phyloP scores from a whole-genome alignment of 2,113 vertebrate genomes.

The Romanogobio albipinnatus region DNA sequence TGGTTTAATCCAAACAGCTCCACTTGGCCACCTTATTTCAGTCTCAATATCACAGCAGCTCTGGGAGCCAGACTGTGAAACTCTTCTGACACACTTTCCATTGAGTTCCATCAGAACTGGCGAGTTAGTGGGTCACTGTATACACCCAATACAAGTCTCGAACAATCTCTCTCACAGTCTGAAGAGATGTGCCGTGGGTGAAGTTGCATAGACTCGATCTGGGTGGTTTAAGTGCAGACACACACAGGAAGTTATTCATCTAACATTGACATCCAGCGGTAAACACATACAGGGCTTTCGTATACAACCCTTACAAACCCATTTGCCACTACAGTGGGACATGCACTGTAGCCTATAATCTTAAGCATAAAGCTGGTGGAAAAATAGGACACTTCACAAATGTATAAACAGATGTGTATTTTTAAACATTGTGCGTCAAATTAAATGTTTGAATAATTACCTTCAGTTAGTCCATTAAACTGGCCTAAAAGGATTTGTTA shows the following conservation, averaged over 20 bases:
- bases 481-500: neutral
- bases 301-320: slow-evolving; percentile 34
- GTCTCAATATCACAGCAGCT: slow-evolving; percentile 25
- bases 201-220: slow-evolving; percentile 25
- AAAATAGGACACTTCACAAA: neutral
- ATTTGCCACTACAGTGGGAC: slow-evolving; percentile 1
- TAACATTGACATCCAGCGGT: slow-evolving; percentile 17
- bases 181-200: neutral
- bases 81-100: slow-evolving; percentile 49
- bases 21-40: slow-evolving; percentile 42
- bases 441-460: slow-evolving; percentile 25
- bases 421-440: neutral
- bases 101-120: slow-evolving; percentile 40
- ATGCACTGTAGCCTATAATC: neutral
- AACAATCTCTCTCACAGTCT: slow-evolving; percentile 33
- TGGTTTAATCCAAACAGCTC: slow-evolving; percentile 36
- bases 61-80: slow-evolving; percentile 42
- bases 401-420: neutral
- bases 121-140: slow-evolving; percentile 15
- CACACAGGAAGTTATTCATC: slow-evolving; percentile 47
- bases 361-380: slow-evolving; percentile 2
- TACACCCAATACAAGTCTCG: neutral
- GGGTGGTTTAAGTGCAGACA: slow-evolving; percentile 45
- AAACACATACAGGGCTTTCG: slow-evolving; percentile 38
- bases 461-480: neutral